Evolutionary conservation across 1,140 invertebrate species (phyloP), one percentile per base, ranked within the genome.

Genomic region (Melipona quadrifasciata): DNA sequence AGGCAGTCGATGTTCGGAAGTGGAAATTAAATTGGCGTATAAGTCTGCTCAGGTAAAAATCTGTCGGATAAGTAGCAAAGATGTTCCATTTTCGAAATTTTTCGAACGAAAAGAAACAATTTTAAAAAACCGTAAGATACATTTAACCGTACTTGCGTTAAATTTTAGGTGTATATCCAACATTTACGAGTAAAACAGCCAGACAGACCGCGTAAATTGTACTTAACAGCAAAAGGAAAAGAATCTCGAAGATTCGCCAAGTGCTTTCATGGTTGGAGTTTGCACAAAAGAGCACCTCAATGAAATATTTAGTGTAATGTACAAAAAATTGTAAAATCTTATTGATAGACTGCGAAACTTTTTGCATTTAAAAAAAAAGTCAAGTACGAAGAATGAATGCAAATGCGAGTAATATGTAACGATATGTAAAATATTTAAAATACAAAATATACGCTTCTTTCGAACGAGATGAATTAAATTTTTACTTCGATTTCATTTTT

Each of bases 261-360:
- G 95, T 99, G 99, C 95, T 99, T 99, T 96, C 99, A 99, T 94
- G 99, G 99, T 68, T 99, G 99, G 99, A 96, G 97, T 84, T 94
- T 95, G 73, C 97, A 97, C 91, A 97, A 97, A 93, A 95, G 95
- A 89, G 96, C 96, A 65, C 97, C 75, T 21, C 87, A 90, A 64
- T 90, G 85, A 84, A 77, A 74, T 57, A 47, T 70, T 70, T 51
- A 24, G 47, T 10, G 39, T 6, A 6, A 4, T 70, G 24, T 5
- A 1, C 39, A 8, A 47, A 8, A 47, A 47, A 47, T 47, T 47
- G 39, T 47, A 47, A 47, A 47, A 47, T 47, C 39, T 47, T 47
- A 47, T 8, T 8, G 6, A 47, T 47, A 10, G 39, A 47, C 8
- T 47, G 39, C 39, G 39, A 47, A 47, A 47, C 8, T 47, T 47